A percentile compares a stretch with the other conserved stretches of the same genome.
These are phyloP conservation scores for Amphilophus citrinellus DNA, from an alignment of 2,113 vertebrate species.

Conservation along the genomic window DNA sequence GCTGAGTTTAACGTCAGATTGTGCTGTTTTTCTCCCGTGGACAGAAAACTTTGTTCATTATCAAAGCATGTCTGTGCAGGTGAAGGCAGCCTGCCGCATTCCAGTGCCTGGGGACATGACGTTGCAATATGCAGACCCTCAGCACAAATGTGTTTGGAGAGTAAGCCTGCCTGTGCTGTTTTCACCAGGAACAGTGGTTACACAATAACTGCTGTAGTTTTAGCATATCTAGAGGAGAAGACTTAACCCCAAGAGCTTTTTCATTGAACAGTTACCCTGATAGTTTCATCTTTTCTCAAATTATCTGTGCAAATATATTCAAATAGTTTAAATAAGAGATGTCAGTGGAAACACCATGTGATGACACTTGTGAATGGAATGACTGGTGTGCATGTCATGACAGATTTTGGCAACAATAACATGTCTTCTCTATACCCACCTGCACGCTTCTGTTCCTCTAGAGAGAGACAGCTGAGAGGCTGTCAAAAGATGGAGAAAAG, in stretches of 20 bases:
- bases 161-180: slow-evolving; percentile 17
- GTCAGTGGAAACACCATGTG: not conserved
- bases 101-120: slow-evolving; percentile 63
- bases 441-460: not conserved
- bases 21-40: slow-evolving; percentile 15
- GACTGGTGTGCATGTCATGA: slow-evolving; percentile 42
- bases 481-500: not conserved
- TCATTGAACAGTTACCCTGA: not conserved
- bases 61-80: slow-evolving; percentile 81
- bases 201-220: not conserved
- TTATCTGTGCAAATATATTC: not conserved
- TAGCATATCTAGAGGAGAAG: not conserved
- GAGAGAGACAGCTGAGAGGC: not conserved
- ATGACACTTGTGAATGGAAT: slow-evolving; percentile 5
- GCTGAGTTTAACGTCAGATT: not conserved
- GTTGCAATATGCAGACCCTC: slow-evolving; percentile 57
- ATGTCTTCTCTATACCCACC: slow-evolving; percentile 5
- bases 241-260: not conserved
- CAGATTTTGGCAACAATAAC: slow-evolving; percentile 21
- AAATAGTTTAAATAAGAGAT: not conserved
- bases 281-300: too few species aligned
- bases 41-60: slow-evolving; percentile 39
- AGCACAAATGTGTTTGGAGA: slow-evolving; percentile 17
- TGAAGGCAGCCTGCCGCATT: slow-evolving; percentile 74
- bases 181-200: not conserved